Evolutionary conservation across 1,140 invertebrate genomes (phyloP), one percentile per base, ranked within the genome.

Genomic region (Diprion similis): DNA sequence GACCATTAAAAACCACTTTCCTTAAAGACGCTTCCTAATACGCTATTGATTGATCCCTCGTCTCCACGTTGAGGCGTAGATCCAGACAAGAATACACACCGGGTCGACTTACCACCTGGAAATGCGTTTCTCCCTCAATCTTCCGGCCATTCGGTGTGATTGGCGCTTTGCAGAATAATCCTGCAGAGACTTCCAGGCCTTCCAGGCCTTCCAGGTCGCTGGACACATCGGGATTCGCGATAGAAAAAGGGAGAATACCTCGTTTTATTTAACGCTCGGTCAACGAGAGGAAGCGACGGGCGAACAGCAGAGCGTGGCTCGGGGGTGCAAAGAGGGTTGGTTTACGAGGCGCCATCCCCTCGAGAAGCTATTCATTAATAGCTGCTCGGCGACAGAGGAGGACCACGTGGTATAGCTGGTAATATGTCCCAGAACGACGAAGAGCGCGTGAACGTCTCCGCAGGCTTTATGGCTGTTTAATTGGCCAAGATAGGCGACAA

Each of bases 321-420:
- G 18, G 15, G 18, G 69, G 45, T 15, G 69, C 37, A 4, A 70
- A 46, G 37, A 45, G 69, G 69, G 69, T 48, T 11, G 46, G 10
- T 70, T 70, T 70, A 70, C 69, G 69, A 70, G 69, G n/a, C 15
- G 18, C 69, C 8, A 59, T 70, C 69, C 69, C 46, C 46, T 70
- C 46, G 45, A 70, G 69, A 70, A 70, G 69, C 69, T 48, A 47
- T 70, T 70, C 69, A 48, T 70, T 70, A 70, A 70, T 70, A 48
- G 69, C 69, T 37, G 69, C 18, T 45, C n/a, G 10, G 69, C 69
- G 24, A 68, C 15, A 1, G 13, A 46, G 69, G 46, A 48, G 46
- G n/a, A 18, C 18, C 46, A 37, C 69, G 18, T 37, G 69, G 46
- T 3, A 37, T 19, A n/a, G 66, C 37, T 19, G 59, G 59, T 15